These are phyloP conservation scores for Zalophus californianus DNA, from an alignment of 2,797 vertebrate genomes.

Conservation along the genomic window DNA sequence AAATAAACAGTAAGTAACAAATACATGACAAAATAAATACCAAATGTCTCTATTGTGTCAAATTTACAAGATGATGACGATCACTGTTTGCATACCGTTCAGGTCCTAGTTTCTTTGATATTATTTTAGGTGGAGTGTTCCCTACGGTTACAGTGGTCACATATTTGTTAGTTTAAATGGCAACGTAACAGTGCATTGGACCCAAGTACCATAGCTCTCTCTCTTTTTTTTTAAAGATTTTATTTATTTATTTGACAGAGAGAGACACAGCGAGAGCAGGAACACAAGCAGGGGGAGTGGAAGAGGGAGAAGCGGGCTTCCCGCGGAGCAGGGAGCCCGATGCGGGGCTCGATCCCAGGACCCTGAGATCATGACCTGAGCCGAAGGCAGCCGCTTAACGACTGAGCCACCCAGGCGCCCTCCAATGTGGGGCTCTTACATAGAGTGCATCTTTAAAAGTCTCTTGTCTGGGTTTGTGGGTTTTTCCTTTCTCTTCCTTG, in stretches of 20 bases:
- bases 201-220: not conserved
- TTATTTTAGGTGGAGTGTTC: conserved; percentile 54
- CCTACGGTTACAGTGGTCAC: conserved; percentile 7
- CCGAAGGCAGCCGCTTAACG: no score
- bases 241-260: no score
- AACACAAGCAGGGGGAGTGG: no score
- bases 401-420: no score
- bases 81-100: conserved; percentile 47
- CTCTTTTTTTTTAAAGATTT: no score
- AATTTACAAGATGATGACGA: conserved; percentile 44
- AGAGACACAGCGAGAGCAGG: no score
- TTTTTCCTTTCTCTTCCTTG: conserved; percentile 18
- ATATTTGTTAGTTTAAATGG: conserved; percentile 29
- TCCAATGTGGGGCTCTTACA: not conserved
- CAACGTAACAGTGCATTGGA: not conserved
- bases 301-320: no score
- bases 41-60: conserved; percentile 45
- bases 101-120: conserved; percentile 28
- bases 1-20: conserved; percentile 73
- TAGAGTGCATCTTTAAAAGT: conserved; percentile 18
- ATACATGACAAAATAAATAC: conserved; percentile 62
- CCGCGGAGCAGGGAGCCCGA: no score
- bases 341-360: no score
- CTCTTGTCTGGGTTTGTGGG: conserved; percentile 11
- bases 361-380: no score